These are phyloP conservation scores for Yponomeuta malinellus DNA, from an alignment of 2,888 invertebrate genomes.

Conservation along the genomic window DNA sequence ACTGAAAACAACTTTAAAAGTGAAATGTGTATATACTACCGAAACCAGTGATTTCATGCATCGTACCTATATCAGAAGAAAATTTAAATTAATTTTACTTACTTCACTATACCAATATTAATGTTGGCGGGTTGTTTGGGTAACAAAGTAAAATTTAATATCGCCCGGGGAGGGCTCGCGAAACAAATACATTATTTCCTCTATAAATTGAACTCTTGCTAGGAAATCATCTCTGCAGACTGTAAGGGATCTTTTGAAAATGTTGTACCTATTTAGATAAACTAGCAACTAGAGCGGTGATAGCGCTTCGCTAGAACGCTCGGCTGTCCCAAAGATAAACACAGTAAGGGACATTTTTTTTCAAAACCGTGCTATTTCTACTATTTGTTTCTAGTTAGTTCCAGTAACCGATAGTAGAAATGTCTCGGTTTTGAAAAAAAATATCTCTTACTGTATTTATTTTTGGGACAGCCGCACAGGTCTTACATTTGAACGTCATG, in stretches of 20 bases:
- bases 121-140: slow-evolving; percentile 21
- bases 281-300: no score
- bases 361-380: no score
- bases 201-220: slow-evolving; percentile 7
- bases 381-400: no score
- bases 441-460: no score
- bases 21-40: neutral
- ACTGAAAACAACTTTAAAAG: neutral
- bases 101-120: neutral
- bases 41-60: neutral
- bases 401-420: no score
- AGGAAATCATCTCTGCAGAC: neutral
- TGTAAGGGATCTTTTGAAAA: neutral
- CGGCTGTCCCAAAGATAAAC: no score
- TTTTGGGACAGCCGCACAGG: no score
- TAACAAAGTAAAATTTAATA: slow-evolving; percentile 31
- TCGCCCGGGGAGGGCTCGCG: slow-evolving; percentile 22
- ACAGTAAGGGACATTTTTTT: no score
- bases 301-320: no score
- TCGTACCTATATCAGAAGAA: slow-evolving; percentile 19
- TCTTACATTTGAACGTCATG: no score
- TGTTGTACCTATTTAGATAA: neutral
- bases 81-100: slow-evolving; percentile 23
- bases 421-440: no score
- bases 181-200: slow-evolving; percentile 36